Evolutionary conservation across 2,888 invertebrate species (phyloP), one percentile per base, ranked within the genome.

Genomic region (Galerucella nymphaeae): DNA sequence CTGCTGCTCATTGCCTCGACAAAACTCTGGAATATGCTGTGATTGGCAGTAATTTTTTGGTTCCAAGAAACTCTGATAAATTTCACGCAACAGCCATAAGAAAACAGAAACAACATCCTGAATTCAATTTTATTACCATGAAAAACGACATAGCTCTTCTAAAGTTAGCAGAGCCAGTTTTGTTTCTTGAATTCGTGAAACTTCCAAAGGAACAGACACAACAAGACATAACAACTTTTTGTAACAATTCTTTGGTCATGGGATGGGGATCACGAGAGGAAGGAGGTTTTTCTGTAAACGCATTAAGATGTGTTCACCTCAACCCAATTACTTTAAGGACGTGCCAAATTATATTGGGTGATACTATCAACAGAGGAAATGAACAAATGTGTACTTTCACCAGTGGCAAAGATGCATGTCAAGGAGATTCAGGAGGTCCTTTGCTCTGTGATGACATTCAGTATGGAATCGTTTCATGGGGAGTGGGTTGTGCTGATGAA

Each of bases 391-490:
- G 66, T 66, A 41, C 66, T 9, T 20, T 16, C 0, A 57, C 42
- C 8, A 14, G 2, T 13, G 63, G 61, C 20, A 65, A 48, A 45
- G 69, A 73, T 50, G 42, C 65, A 3, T 73, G 72, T 62, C 69
- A 59, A 38, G 74, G 74, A 30, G 74, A 74, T 57, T 74, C 74
- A 5, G 74, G 74, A 13, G 74, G 74, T 14, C 74, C 74, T 10
- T 45, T 74, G 11, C 13, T 74, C 2, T 71, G 71, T 48, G 55
- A 45, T 14, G 42, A n/a, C 11, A 11, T 74, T 58, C 78, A 82
- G 81, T n/a, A 83, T 92, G 93, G 93, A n/a, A 88, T 94, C 14
- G 92, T 93, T 0, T 93, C 93, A 0, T 93, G 93, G 91, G 93
- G 93, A 2, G 89, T 93, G 58, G 93, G 93, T 0, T 94, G 94